A percentile compares a stretch with the other conserved stretches of the same genome.
phyloP scores from a whole-genome alignment of 2,888 invertebrate genomes.

The Miltochrista miniata region DNA sequence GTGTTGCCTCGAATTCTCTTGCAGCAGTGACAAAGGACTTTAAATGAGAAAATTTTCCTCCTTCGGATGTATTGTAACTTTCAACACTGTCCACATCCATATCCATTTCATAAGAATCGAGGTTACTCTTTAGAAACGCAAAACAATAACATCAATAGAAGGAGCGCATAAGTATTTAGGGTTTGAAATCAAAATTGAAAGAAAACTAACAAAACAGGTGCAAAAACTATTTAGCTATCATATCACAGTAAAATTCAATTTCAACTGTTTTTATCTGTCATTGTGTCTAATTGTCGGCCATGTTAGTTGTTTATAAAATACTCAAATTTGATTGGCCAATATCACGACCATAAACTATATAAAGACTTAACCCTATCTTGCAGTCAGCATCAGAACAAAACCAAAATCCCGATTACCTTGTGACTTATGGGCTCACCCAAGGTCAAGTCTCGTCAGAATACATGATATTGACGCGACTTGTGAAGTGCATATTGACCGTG shows the following conservation, averaged over 20 bases:
- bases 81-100: constrained; percentile 75
- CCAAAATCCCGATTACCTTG: no score
- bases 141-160: not conserved
- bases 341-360: no score
- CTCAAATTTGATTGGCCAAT: constrained; percentile 43
- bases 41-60: constrained; percentile 72
- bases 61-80: constrained; percentile 57
- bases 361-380: no score
- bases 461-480: no score
- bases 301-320: constrained; percentile 55
- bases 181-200: constrained; percentile 10
- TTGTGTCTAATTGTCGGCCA: constrained; percentile 26
- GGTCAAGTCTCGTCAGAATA: no score
- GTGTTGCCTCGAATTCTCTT: constrained; percentile 78
- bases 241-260: constrained; percentile 57
- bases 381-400: no score
- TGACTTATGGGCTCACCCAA: no score
- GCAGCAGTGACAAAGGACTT: constrained; percentile 81
- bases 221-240: constrained; percentile 24
- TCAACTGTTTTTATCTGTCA: constrained; percentile 67
- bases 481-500: no score
- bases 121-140: not conserved
- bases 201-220: constrained; percentile 23
- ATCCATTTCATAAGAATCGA: constrained; percentile 23
- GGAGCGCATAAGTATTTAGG: not conserved